Percentiles rank a stretch among this genome's conserved stretches.
These are phyloP conservation scores for Arrhamphus sclerolepis DNA, from an alignment of 2,797 vertebrate species.

Conservation along the genomic window DNA sequence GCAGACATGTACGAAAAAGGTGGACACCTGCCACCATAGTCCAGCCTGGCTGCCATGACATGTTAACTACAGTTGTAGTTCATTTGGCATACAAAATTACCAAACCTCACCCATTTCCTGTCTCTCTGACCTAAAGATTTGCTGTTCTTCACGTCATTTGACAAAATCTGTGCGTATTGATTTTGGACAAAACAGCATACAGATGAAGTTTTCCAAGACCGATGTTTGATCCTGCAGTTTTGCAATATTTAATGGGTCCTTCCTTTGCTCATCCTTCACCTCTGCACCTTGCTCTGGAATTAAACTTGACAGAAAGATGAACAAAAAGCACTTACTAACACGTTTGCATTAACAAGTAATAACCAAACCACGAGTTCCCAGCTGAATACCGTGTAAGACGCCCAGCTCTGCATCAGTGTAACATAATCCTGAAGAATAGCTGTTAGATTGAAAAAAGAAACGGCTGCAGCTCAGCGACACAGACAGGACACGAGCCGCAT, in stretches of 20 bases:
- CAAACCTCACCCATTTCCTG: neutral
- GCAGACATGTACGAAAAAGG: slow-evolving; percentile 24
- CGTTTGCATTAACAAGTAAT: neutral
- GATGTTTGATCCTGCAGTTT: too few relatives aligned
- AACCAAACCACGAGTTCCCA: neutral
- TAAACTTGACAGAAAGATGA: too few relatives aligned
- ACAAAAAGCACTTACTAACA: neutral
- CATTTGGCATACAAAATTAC: neutral
- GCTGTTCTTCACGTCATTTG: neutral
- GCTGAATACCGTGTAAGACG: neutral
- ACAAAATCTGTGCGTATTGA: too few relatives aligned
- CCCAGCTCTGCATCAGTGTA: neutral
- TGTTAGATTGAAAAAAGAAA: slow-evolving; percentile 33
- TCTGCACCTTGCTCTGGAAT: neutral
- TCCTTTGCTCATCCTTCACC: too few relatives aligned
- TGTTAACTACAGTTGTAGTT: slow-evolving; percentile 15
- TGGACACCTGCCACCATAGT: slow-evolving; percentile 15
- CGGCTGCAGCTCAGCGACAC: slow-evolving; percentile 33
- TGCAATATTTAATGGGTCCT: too few relatives aligned
- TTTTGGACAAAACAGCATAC: too few relatives aligned
- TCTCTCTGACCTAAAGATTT: neutral
- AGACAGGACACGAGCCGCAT: slow-evolving; percentile 40
- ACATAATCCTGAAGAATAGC: slow-evolving; percentile 9
- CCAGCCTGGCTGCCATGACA: slow-evolving; percentile 32
- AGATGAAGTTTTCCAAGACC: too few relatives aligned